Evolutionary conservation across 2,113 vertebrate species (phyloP).

Genomic region (Fregetta grallaria): DNA sequence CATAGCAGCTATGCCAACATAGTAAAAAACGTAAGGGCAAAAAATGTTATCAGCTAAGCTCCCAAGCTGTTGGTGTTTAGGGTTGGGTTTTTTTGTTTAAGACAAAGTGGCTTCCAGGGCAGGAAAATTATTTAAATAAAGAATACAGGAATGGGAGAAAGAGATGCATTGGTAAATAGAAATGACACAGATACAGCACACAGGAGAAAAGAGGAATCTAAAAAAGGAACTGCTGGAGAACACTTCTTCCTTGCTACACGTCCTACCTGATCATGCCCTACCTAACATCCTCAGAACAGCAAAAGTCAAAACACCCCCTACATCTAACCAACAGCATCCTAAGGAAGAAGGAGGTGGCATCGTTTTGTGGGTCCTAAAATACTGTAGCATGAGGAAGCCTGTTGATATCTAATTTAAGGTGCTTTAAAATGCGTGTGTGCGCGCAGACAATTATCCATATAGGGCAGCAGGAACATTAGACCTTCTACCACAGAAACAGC

Average conservation of each 20-base stretch:
- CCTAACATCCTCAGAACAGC: background rate
- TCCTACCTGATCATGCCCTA: slow-evolving; percentile 36
- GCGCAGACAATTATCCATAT: background rate
- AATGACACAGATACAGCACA: slow-evolving; percentile 19
- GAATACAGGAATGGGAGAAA: background rate
- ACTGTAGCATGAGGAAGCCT: background rate
- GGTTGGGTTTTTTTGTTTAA: background rate
- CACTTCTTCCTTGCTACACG: background rate
- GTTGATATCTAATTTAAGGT: background rate
- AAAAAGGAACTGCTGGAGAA: slow-evolving; percentile 44
- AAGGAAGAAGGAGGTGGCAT: background rate
- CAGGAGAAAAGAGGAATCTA: background rate
- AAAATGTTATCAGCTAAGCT: background rate
- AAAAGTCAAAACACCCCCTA: background rate
- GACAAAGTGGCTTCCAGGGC: background rate
- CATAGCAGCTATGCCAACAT: background rate
- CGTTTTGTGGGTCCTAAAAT: background rate
- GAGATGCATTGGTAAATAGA: background rate
- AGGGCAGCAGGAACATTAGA: background rate
- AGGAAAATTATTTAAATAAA: background rate
- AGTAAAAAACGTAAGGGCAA: background rate
- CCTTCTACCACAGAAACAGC: background rate
- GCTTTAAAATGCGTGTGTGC: background rate
- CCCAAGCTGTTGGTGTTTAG: background rate
- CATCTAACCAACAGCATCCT: background rate